phyloP scores from a whole-genome alignment of 1,140 invertebrate species.

The Adelges cooleyi region DNA sequence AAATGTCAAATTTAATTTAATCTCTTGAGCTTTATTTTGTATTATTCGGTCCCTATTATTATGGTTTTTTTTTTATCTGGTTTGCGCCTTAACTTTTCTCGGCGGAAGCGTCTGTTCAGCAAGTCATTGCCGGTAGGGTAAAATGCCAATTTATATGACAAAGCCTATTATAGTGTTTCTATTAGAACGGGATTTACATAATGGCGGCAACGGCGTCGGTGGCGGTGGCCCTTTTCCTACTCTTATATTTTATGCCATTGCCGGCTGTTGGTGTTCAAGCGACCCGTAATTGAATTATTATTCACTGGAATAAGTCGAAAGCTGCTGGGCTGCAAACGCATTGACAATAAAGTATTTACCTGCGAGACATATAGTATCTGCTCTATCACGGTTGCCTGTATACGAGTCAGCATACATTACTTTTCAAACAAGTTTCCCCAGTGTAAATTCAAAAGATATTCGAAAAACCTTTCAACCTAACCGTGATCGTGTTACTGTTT shows the following conservation, averaged over 20 bases:
- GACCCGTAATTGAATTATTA: conserved; percentile 26
- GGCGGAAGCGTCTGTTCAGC: neutral
- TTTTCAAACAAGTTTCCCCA: too few relatives aligned
- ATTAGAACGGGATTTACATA: conserved; percentile 26
- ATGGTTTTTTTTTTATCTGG: too few relatives aligned
- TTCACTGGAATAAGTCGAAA: conserved; percentile 19
- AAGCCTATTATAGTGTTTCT: conserved; percentile 28
- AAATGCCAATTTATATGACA: conserved; percentile 29
- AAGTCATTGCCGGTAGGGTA: conserved; percentile 6
- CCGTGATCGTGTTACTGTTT: too few relatives aligned
- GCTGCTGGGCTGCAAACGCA: neutral
- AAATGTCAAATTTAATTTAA: too few relatives aligned
- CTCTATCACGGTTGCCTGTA: too few relatives aligned
- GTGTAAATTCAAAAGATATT: too few relatives aligned
- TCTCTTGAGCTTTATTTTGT: too few relatives aligned
- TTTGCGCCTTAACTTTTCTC: neutral
- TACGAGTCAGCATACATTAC: too few relatives aligned
- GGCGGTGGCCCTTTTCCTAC: neutral
- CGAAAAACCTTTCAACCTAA: too few relatives aligned
- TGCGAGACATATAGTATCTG: neutral
- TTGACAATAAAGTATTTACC: conserved; percentile 8
- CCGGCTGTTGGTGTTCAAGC: neutral
- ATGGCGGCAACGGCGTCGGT: conserved; percentile 1
- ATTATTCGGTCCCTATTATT: too few relatives aligned
- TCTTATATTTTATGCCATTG: neutral